Evolutionary conservation across 2,888 invertebrate genomes (phyloP).

Genomic region (Caenorhabditis uteleia): DNA sequence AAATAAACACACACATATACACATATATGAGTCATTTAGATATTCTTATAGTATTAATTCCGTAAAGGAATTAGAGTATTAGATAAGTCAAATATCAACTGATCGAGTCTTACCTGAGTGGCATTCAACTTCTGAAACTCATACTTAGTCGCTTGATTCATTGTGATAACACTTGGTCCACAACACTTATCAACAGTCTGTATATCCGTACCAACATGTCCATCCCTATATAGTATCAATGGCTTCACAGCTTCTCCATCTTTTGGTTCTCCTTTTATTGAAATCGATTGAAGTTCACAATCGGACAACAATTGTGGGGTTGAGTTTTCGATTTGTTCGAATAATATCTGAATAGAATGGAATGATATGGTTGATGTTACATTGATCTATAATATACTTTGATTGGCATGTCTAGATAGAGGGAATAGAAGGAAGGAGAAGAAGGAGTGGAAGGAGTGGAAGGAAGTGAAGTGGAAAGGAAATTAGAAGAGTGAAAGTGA

Average conservation of each 20-base stretch:
- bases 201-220: conserved; percentile 28
- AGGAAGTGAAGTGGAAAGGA: too few species aligned
- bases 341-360: conserved; percentile 37
- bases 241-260: neutral
- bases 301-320: conserved; percentile 15
- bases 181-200: conserved; percentile 11
- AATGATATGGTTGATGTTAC: too few species aligned
- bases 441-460: too few species aligned
- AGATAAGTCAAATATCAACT: neutral
- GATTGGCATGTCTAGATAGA: too few species aligned
- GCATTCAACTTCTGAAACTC: conserved; percentile 38
- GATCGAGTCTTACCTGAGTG: conserved; percentile 16
- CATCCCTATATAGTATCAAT: conserved; percentile 12
- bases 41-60: too few species aligned
- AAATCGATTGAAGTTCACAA: conserved; percentile 26
- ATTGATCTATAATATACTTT: too few species aligned
- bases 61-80: neutral
- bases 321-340: conserved; percentile 31
- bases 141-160: conserved; percentile 28
- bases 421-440: too few species aligned
- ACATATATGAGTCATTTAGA: too few species aligned
- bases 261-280: conserved; percentile 7
- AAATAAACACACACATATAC: too few species aligned
- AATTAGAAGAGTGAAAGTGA: too few species aligned
- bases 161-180: conserved; percentile 28